Evolutionary conservation across 2,888 invertebrate species (phyloP).

Genomic region (Drosophila gaucha): DNA sequence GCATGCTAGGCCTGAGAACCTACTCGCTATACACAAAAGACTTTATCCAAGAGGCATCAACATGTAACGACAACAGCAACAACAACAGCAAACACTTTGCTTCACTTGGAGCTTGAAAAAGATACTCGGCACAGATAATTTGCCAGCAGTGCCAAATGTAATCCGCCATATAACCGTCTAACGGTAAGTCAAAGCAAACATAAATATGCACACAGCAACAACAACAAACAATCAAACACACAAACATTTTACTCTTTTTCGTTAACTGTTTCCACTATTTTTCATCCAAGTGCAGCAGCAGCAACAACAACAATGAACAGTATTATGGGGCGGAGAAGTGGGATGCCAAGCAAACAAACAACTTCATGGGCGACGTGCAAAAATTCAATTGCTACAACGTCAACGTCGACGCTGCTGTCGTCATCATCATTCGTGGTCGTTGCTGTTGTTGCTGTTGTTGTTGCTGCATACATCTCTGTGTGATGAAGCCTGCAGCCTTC

Average conservation of each 20-base stretch:
- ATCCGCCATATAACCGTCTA: conserved; percentile 79
- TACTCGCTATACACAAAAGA: conserved; percentile 17
- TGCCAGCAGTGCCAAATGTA: conserved; percentile 80
- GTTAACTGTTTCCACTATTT: conserved; percentile 78
- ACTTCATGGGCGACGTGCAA: conserved; percentile 81
- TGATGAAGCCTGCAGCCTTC: conserved; percentile 20
- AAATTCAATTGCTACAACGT: conserved; percentile 80
- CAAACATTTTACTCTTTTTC: conserved; percentile 73
- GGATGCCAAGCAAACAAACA: conserved; percentile 77
- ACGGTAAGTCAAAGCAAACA: conserved; percentile 81
- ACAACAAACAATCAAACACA: conserved; percentile 63
- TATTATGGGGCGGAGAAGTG: neutral
- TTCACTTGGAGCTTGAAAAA: conserved; percentile 46
- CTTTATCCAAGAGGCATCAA: conserved; percentile 28
- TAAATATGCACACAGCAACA: conserved; percentile 69
- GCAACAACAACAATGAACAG: conserved; percentile 20
- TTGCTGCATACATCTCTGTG: conserved; percentile 59
- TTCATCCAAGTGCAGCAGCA: conserved; percentile 71
- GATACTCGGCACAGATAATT: conserved; percentile 75
- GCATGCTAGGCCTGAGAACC: conserved; percentile 32
- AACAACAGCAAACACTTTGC: conserved; percentile 42
- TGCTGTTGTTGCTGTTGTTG: conserved; percentile 29
- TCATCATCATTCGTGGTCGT: conserved; percentile 35
- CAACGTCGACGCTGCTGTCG: conserved; percentile 44
- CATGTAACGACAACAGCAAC: conserved; percentile 15